Base-by-base conservation (phyloP, 2,113 vertebrate genomes). In the Marmota monax region DNA sequence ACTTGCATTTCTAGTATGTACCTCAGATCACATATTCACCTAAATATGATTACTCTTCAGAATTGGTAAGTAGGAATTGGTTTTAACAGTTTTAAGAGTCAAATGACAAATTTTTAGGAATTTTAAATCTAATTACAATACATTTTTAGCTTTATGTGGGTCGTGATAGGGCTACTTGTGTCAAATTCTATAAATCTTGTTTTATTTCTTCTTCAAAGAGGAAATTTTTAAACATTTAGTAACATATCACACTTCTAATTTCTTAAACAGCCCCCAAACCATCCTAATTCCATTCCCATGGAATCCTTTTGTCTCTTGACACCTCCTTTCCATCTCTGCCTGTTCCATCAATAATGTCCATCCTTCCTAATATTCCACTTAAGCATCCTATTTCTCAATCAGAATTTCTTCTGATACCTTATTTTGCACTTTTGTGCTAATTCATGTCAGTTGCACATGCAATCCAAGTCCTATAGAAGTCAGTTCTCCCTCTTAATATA, bases 61-160 rank as follows among this genome's bases (percentile, higher is more conserved):
- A 29, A 20, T 32, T 51, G 37, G 2, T 32, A 13, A 76, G 4
- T 37, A 90, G 16, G 2, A 13, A 2, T 13, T 56, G 9, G 25
- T 37, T 34, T 5, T 48, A 76, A 39, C 22, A 61, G 11, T 67
- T 91, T 45, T 34, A 84, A 67, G 29, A 92, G 17, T 1, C 27
- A 84, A 85, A 67, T 69, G 48, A 82, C 53, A 63, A 6, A 58
- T 63, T 95, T 88, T 83, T 23, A 94, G 23, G 13, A 85, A 74
- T 61, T 48, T 90, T 90, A 13, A 13, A 63, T 20, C 4, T 72
- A 72, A 14, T 72, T 77, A 92, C 56, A 87, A 48, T 76, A 88
- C 2, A 86, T 78, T 72, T 82, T 90, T 94, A 72, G 25, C 3
- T 80, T 65, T 9, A 56, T 13, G 27, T 82, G 13, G 12, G 1